Base-by-base conservation (phyloP, 2,797 vertebrate species). In the Gallinago nigripennis region DNA sequence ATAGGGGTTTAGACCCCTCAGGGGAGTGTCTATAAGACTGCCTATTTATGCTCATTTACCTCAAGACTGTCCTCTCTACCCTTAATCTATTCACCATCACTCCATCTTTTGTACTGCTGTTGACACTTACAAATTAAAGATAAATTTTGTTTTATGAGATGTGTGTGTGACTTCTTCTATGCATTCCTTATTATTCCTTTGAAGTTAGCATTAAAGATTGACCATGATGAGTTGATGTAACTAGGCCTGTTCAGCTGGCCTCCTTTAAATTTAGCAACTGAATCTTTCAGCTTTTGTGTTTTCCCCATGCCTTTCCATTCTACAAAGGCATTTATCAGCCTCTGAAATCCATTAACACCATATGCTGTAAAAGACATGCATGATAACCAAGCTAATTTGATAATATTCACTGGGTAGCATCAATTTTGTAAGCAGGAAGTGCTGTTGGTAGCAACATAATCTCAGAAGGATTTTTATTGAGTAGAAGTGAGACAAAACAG, bases 81-180 rank as follows among this genome's bases (percentile, higher is more conserved):
- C 99, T 98, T 99, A 99, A 98, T 98, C 98, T 98, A 99, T 98
- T 99, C 98, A 99, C 99, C 98, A 99, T 99, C 99, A 99, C 99
- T 99, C 99, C 99, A 99, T 99, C 99, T 99, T 99, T 99, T 99
- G 99, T 99, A 99, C 99, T 99, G 99, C 99, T 99, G 99, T 99
- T 99, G 99, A 99, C 99, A 99, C 99, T 99, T 99, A 99, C 98
- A 99, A 99, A 99, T 99, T 99, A 99, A 99, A 99, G 99, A 99
- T 99, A 99, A 98, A 99, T 99, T 99, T 99, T 99, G 99, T 99
- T 99, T 99, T 99, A 99, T 97, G 97, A 98, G 88, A 96, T 96
- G 95, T 78, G 96, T 96, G 97, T 97, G 69, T 66, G 94, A 79
- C 90, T 93, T 98, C 71, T 96, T 98, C 94, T 97, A 17, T 98